These are phyloP conservation scores for Ciconia stormi DNA, from an alignment of 2,113 vertebrate species.

Conservation along the genomic window DNA sequence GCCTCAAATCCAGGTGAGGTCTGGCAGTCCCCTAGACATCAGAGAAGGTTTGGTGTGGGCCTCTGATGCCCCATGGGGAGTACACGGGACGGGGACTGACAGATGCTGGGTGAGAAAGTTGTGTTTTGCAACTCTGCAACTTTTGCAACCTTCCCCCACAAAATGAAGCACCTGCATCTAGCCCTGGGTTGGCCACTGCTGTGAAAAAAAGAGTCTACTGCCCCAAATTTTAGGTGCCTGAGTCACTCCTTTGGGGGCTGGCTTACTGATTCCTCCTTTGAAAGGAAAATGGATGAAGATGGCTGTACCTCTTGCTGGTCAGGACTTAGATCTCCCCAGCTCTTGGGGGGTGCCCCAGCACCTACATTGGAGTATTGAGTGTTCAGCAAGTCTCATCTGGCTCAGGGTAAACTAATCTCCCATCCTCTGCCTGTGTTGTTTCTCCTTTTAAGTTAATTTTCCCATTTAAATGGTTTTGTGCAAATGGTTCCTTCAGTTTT, in stretches of 20 bases:
- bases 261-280: neutral
- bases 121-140: neutral
- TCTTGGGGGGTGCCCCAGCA: neutral
- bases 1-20: neutral
- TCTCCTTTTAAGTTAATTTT: neutral
- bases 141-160: neutral
- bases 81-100: accelerated
- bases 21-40: neutral
- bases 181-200: neutral
- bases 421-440: neutral
- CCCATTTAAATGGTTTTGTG: neutral
- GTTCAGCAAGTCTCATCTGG: neutral
- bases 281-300: neutral
- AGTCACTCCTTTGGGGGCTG: neutral
- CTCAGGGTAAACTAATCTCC: neutral
- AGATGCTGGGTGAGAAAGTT: neutral
- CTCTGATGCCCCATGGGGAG: neutral
- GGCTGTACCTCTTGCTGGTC: neutral
- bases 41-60: neutral
- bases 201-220: neutral
- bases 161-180: neutral
- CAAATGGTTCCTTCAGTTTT: neutral
- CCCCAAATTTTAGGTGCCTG: neutral
- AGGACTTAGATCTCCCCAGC: neutral
- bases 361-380: neutral